Conservation (phyloP, 2,113 vertebrate species). For the Macrotus californicus region DNA sequence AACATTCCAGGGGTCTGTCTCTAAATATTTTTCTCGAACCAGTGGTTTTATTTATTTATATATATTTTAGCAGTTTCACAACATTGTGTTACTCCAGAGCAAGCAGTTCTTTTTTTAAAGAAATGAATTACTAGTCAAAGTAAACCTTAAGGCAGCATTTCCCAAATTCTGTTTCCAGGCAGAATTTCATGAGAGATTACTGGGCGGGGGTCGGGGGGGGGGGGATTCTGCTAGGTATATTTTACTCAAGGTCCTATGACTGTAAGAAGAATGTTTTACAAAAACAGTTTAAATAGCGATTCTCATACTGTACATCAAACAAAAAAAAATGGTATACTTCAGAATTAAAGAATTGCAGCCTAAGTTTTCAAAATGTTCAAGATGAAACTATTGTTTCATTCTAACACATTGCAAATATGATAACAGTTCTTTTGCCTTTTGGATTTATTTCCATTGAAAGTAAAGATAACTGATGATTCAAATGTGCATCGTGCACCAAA, state of each 20-base stretch:
- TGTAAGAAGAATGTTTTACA: not conserved
- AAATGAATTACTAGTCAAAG: not conserved
- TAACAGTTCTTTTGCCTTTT: not conserved
- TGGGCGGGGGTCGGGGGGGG: no score
- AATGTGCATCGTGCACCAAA: not conserved
- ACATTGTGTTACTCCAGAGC: not conserved
- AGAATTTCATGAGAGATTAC: not conserved
- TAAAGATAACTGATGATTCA: not conserved
- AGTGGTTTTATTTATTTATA: slow-evolving; percentile 6
- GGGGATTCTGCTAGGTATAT: not conserved
- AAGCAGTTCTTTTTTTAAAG: not conserved
- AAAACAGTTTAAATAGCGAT: not conserved
- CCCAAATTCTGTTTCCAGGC: not conserved
- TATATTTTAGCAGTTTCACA: slow-evolving; percentile 44
- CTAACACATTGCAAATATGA: not conserved
- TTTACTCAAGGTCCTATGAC: not conserved
- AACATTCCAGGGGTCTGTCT: not conserved
- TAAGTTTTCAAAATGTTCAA: not conserved
- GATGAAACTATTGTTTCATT: not conserved
- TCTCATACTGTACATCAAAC: not conserved
- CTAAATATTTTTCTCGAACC: slow-evolving; percentile 36
- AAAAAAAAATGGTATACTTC: not conserved
- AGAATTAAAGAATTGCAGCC: not conserved
- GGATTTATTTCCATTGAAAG: slow-evolving; percentile 4
- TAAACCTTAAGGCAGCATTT: not conserved